Percentiles rank a stretch among this genome's conserved stretches.
Evolutionary conservation across 2,888 invertebrate genomes (phyloP).

Genomic region (Buathra laborator): DNA sequence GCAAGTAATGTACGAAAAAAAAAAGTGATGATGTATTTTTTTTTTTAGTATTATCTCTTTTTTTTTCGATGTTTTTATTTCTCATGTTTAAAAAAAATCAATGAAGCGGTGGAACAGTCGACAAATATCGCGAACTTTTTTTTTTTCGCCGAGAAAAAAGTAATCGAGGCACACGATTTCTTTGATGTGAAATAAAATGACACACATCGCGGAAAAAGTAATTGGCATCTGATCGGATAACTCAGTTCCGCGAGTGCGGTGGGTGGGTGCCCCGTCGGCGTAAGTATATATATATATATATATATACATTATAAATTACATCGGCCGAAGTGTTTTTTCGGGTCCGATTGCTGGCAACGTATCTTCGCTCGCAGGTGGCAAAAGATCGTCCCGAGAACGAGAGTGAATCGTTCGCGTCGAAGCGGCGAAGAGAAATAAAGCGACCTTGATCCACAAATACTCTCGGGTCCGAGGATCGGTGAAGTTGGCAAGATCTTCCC

Average conservation of each 20-base stretch:
- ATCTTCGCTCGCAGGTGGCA: constrained; percentile 27
- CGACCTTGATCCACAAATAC: constrained; percentile 74
- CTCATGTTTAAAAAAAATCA: too few species aligned
- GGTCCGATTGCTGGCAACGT: constrained; percentile 1
- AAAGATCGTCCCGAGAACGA: constrained; percentile 56
- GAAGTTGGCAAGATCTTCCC: constrained; percentile 27
- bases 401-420: constrained; percentile 62
- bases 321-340: constrained; percentile 36
- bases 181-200: too few species aligned
- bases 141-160: too few species aligned
- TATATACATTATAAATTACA: not conserved
- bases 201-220: too few species aligned
- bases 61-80: too few species aligned
- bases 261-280: not conserved
- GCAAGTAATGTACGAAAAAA: not conserved
- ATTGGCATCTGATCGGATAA: too few species aligned
- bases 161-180: too few species aligned
- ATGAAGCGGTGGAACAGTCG: too few species aligned
- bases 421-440: constrained; percentile 47
- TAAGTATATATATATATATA: not conserved
- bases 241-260: too few species aligned
- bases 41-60: not conserved
- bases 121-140: too few species aligned
- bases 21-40: not conserved
- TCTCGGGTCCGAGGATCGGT: constrained; percentile 34